Evolutionary conservation across 1,140 invertebrate species (phyloP).

Genomic region (Spodoptera litura): DNA sequence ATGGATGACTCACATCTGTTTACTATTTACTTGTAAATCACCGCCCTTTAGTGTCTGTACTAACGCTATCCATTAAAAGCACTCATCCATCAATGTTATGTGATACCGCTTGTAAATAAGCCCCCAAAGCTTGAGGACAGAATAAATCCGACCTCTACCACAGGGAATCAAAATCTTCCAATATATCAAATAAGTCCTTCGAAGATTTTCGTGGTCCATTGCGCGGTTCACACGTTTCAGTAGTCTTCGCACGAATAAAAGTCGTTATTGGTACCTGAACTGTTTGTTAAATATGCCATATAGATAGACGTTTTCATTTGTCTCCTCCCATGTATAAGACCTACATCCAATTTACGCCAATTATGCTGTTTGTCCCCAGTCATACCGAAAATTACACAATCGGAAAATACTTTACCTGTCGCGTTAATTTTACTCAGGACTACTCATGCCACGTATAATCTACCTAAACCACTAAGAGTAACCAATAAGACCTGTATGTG

Average conservation of each 20-base stretch:
- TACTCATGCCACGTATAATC: too few species aligned
- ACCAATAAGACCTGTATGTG: too few species aligned
- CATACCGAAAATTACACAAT: too few species aligned
- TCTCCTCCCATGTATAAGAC: too few species aligned
- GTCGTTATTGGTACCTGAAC: slow-evolving; percentile 12
- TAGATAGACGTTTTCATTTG: slow-evolving; percentile 14
- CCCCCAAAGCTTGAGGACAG: slow-evolving; percentile 45
- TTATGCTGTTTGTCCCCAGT: too few species aligned
- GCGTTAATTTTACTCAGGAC: too few species aligned
- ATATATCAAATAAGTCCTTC: slow-evolving; percentile 46
- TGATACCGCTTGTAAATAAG: slow-evolving; percentile 58
- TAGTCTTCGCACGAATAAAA: slow-evolving; percentile 24
- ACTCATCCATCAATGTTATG: slow-evolving; percentile 57
- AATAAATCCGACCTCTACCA: slow-evolving; percentile 47
- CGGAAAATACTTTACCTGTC: too few species aligned
- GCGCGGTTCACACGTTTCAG: slow-evolving; percentile 16
- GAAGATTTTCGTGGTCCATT: slow-evolving; percentile 26
- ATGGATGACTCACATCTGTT: slow-evolving; percentile 34
- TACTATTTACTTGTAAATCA: slow-evolving; percentile 39
- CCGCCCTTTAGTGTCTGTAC: slow-evolving; percentile 21
- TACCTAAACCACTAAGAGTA: too few species aligned
- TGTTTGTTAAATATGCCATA: slow-evolving; percentile 5
- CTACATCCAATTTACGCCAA: too few species aligned
- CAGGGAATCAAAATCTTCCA: slow-evolving; percentile 39
- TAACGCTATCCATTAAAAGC: slow-evolving; percentile 53